These are phyloP conservation scores for Nothoprocta perdicaria DNA, from an alignment of 2,113 vertebrate genomes.

Conservation along the genomic window DNA sequence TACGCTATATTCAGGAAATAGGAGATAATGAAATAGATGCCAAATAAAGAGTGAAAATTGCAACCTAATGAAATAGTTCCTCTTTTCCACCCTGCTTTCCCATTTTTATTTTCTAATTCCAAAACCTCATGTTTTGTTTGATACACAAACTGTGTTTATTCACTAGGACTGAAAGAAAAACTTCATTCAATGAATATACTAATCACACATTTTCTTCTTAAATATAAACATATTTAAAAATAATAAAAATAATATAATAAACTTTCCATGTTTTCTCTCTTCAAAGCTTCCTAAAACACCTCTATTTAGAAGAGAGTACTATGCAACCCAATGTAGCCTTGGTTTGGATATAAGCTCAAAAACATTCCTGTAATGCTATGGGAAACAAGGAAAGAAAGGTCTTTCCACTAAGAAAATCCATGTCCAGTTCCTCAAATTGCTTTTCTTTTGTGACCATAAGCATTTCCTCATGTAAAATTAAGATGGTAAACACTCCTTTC, in stretches of 20 bases:
- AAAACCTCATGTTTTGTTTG: background rate
- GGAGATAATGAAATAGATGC: constrained; percentile 73
- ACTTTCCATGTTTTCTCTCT: background rate
- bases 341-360: background rate
- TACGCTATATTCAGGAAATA: constrained; percentile 73
- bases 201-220: background rate
- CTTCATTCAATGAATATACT: background rate
- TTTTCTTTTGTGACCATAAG: background rate
- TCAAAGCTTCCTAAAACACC: background rate
- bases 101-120: constrained; percentile 44
- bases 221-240: background rate
- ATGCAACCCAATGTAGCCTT: background rate
- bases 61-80: constrained; percentile 49
- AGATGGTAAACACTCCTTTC: background rate
- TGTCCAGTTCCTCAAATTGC: background rate
- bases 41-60: constrained; percentile 28
- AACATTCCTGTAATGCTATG: background rate
- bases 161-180: background rate
- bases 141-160: background rate
- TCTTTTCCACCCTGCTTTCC: constrained; percentile 49
- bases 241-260: background rate
- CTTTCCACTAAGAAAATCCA: background rate
- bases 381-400: background rate
- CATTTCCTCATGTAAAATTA: background rate
- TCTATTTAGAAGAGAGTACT: background rate